Evolutionary conservation across 2,797 vertebrate genomes (phyloP), one percentile per base, ranked within the genome.

Genomic region (Paedocypris micromegethes): DNA sequence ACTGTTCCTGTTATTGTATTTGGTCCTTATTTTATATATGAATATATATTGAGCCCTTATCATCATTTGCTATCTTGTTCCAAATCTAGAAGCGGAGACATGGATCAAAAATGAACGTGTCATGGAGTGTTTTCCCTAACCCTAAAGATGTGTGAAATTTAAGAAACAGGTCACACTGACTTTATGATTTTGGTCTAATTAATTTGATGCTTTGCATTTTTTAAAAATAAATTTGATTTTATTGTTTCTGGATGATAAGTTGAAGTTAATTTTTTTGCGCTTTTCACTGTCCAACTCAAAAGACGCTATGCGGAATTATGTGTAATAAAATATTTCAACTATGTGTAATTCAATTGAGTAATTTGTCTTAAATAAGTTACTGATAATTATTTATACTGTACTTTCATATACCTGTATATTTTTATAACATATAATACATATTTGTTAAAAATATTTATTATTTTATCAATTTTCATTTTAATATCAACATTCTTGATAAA

Each of bases 121-220:
- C 57, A 37, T 70, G 78, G 79, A 67, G 74, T 84, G 80, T 85
- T 75, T 86, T 81, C 78, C 83, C 52, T n/a, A n/a, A n/a, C n/a
- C n/a, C n/a, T 88, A 88, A 91, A 88, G 83, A 83, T 84, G 78
- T 83, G 82, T 82, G 80, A 84, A 82, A 74, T 81, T 77, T 83
- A 73, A 72, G 58, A 71, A 79, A 49, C 45, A 23, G 23, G 23
- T 23, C 23, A 23, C 23, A 23, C 23, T 23, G 23, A 23, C 23
- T 23, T 23, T 23, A 23, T 23, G 23, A 23, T 23, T 23, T 23
- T 23, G 23, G 23, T 23, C 23, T 23, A 23, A 23, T 23, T 23
- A 23, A 23, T 23, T 23, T 23, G 23, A 23, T 23, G 23, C 23
- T 23, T 23, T 23, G 23, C 23, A 23, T 23, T 23, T 23, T 23